Evolutionary conservation across 2,888 invertebrate genomes (phyloP).

Genomic region (Tolmerus cingulatus): DNA sequence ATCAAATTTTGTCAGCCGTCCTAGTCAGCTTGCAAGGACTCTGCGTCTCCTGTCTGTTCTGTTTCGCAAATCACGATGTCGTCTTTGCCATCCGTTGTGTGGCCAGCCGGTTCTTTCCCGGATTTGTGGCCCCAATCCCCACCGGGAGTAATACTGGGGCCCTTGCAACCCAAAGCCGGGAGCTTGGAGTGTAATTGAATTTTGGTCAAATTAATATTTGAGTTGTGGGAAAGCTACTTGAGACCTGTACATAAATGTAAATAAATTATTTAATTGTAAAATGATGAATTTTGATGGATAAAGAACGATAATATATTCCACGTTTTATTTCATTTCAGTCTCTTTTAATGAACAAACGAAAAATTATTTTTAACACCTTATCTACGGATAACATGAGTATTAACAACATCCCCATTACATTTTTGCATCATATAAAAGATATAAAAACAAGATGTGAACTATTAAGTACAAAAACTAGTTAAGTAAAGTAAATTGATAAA

Average conservation of each 20-base stretch:
- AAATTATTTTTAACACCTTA: no score
- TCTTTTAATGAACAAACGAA: not conserved
- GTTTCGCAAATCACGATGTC: slow-evolving; percentile 81
- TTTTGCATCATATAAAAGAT: no score
- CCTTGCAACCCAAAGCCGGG: slow-evolving; percentile 62
- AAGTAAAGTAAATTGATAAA: no score
- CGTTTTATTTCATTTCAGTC: not conserved
- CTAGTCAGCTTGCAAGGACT: slow-evolving; percentile 78
- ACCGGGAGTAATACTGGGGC: slow-evolving; percentile 61
- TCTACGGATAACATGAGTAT: no score
- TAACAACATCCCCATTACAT: no score
- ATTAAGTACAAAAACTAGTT: no score
- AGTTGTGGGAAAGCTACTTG: not conserved
- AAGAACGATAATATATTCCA: not conserved
- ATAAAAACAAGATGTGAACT: no score
- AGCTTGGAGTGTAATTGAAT: slow-evolving; percentile 59
- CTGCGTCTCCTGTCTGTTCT: slow-evolving; percentile 75
- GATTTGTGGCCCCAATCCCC: slow-evolving; percentile 57
- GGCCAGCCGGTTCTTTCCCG: slow-evolving; percentile 62
- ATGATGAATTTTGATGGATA: not conserved
- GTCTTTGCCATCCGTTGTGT: slow-evolving; percentile 65
- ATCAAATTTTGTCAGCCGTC: slow-evolving; percentile 73
- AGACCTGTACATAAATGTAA: not conserved
- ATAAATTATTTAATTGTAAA: not conserved
- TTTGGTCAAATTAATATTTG: not conserved